Percentiles rank a stretch among this genome's conserved stretches.
Evolutionary conservation across 2,113 vertebrate species (phyloP).

Genomic region (Capreolus pygargus): DNA sequence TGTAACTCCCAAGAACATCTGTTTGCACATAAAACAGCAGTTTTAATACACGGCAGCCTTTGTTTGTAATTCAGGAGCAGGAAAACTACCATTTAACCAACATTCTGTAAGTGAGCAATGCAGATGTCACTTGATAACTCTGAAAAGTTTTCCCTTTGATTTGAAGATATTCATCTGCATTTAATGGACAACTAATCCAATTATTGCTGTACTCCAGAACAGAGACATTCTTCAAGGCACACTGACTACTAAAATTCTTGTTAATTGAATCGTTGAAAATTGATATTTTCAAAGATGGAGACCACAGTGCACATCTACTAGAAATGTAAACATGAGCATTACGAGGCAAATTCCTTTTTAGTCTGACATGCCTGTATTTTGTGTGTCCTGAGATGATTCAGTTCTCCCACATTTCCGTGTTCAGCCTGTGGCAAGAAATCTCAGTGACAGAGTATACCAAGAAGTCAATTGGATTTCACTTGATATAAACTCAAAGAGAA

Average conservation of each 20-base stretch:
- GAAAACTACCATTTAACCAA: neutral
- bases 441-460: neutral
- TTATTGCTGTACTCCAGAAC: neutral
- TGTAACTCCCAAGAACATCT: neutral
- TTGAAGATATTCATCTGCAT: neutral
- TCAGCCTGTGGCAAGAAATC: neutral
- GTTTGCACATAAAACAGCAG: neutral
- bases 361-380: neutral
- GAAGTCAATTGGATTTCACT: neutral
- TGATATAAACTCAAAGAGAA: neutral
- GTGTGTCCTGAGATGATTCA: neutral
- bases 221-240: neutral
- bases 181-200: neutral
- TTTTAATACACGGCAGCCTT: neutral
- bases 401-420: neutral
- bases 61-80: neutral
- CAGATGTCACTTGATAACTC: neutral
- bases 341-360: neutral
- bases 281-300: neutral
- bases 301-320: neutral
- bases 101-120: neutral
- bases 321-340: neutral
- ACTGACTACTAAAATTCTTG: neutral
- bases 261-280: neutral
- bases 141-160: neutral